A percentile compares a stretch with the other conserved stretches of the same genome.
phyloP scores from a whole-genome alignment of 2,113 vertebrate genomes.

The Entomyzon cyanotis region DNA sequence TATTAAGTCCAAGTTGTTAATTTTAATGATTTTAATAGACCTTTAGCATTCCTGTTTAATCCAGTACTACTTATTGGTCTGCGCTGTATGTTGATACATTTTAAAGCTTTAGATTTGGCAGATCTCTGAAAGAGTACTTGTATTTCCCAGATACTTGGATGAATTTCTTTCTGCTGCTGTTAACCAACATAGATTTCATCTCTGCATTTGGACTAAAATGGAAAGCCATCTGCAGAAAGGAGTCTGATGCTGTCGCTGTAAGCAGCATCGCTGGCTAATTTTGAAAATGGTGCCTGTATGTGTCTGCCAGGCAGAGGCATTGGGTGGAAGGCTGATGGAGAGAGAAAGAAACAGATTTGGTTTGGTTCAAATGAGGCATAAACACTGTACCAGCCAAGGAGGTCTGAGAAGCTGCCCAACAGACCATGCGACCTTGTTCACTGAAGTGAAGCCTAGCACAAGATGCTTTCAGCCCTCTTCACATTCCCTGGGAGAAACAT shows the following conservation, averaged over 20 bases:
- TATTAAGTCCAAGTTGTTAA: not conserved
- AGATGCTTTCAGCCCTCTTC: not conserved
- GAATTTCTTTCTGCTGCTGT: not conserved
- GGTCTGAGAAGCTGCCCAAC: not conserved
- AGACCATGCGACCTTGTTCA: not conserved
- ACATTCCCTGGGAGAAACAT: not conserved
- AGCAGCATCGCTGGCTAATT: not conserved
- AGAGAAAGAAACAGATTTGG: not conserved
- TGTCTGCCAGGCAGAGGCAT: not conserved
- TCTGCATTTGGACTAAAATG: not conserved
- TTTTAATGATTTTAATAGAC: slow-evolving; percentile 19
- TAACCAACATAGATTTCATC: not conserved
- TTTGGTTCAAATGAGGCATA: not conserved
- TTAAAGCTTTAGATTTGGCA: not conserved
- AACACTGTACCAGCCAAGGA: not conserved
- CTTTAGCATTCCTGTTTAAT: slow-evolving; percentile 11
- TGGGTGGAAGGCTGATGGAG: not conserved
- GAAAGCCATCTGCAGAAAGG: not conserved
- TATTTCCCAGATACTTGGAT: not conserved
- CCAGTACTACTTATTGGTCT: not conserved
- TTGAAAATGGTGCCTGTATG: not conserved
- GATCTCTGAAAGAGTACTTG: not conserved
- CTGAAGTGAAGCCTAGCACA: not conserved
- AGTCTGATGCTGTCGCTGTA: not conserved
- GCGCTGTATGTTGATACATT: not conserved